Evolutionary conservation across 2,113 vertebrate genomes (phyloP), one percentile per base, ranked within the genome.

Genomic region (Nothoprocta perdicaria): DNA sequence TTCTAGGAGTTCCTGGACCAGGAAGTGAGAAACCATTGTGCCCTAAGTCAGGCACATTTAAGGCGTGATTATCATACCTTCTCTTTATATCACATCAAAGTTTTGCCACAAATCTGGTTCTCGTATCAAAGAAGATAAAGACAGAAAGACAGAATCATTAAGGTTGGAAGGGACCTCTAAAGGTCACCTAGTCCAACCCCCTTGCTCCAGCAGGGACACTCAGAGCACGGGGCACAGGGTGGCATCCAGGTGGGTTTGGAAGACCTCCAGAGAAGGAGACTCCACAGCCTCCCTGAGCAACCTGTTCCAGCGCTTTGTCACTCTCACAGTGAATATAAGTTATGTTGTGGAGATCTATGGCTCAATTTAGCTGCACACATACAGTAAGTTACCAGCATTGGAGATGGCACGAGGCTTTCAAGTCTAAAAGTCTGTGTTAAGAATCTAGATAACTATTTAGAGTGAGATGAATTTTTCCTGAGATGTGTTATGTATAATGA

Each of bases 371-470:
- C 10, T 66, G 4, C 19, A 60, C 10, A 65, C 13, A 65, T 4
- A 24, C 0, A 82, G 10, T 29, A 17, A 79, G 2, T 57, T 12
- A 55, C 6, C 23, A 62, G 13, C 55, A 12, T 14, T 14, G 74
- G 24, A 48, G 53, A 50, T 19, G 11, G 1, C 9, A 19, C 65
- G 33, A 8, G 29, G 16, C 66, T 67, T 53, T 31, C 38, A n/a
- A n/a, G n/a, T n/a, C 24, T 69, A 50, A 31, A 40, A 2, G 16
- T 5, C 26, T 81, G 45, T 0, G 0, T 63, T 63, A 75, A 62
- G 8, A 38, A 1, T 74, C 15, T 55, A 68, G 12, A 6, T 46
- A 29, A 48, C 23, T 55, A 48, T 62, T 80, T 23, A 68, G 16
- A 15, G 48, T 62, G 9, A 86, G 9, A 1, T 15, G 10, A 61